Evolutionary conservation across 2,888 invertebrate genomes (phyloP).

Genomic region (Bellardia pandia): DNA sequence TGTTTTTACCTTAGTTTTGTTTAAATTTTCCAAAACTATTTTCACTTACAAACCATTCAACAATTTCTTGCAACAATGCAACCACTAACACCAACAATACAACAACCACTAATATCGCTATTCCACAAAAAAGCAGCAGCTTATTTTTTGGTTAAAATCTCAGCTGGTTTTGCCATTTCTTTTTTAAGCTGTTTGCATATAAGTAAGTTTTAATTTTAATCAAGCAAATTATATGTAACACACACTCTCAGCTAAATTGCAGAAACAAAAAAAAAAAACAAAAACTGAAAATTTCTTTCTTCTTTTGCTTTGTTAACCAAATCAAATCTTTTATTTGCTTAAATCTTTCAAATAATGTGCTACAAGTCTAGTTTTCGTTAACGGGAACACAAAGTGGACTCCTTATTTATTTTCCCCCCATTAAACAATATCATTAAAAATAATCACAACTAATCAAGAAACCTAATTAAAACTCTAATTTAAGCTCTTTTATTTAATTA

Average conservation of each 20-base stretch:
- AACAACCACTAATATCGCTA: conserved; percentile 18
- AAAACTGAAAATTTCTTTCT: neutral
- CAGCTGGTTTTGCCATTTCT: conserved; percentile 68
- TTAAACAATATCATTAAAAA: conserved; percentile 15
- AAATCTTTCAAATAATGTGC: neutral
- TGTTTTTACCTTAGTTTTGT: conserved; percentile 72
- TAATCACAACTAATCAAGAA: conserved; percentile 27
- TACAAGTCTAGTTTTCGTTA: conserved; percentile 6
- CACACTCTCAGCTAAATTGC: neutral
- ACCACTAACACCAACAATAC: conserved; percentile 10
- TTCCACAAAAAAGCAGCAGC: conserved; percentile 34
- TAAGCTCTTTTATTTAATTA: neutral
- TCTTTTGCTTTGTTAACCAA: conserved; percentile 26
- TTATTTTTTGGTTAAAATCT: conserved; percentile 53
- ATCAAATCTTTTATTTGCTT: neutral
- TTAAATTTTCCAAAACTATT: conserved; percentile 54
- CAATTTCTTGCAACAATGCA: conserved; percentile 48
- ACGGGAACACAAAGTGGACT: neutral
- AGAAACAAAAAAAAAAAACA: too few relatives aligned
- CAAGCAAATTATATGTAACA: conserved; percentile 26
- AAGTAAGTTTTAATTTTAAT: conserved; percentile 30
- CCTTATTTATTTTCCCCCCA: neutral
- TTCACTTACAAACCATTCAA: conserved; percentile 52
- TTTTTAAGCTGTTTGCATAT: conserved; percentile 2
- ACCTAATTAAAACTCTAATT: conserved; percentile 42